Evolutionary conservation across 2,113 vertebrate genomes (phyloP).

Genomic region (Syngnathus floridae): DNA sequence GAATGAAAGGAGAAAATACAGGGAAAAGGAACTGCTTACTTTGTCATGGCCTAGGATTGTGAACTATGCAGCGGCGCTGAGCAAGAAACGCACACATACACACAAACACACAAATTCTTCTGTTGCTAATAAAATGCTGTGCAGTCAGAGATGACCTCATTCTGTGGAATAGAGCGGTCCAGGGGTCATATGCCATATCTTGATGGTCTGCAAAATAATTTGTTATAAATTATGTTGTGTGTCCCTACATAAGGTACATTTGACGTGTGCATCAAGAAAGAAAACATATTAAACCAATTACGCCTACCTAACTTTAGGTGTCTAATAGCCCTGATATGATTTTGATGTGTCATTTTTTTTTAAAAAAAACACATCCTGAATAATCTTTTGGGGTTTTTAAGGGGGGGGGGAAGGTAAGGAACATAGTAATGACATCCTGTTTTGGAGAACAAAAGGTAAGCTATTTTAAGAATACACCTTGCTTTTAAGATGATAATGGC

Average conservation of each 20-base stretch:
- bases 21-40: constrained; percentile 12
- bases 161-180: not conserved
- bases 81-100: not conserved
- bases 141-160: constrained; percentile 29
- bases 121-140: constrained; percentile 41
- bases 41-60: constrained; percentile 44
- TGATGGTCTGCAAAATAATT: not conserved
- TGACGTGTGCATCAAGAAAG: too few species aligned
- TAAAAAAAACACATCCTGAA: not conserved
- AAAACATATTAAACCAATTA: not conserved
- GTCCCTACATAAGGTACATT: too few species aligned
- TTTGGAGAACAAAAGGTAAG: too few species aligned
- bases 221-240: not conserved
- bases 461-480: too few species aligned
- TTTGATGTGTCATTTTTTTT: not conserved
- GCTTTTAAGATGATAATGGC: too few species aligned
- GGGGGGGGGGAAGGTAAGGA: too few species aligned
- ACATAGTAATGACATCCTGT: too few species aligned
- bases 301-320: not conserved
- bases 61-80: constrained; percentile 30
- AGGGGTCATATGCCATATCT: not conserved
- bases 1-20: constrained; percentile 36
- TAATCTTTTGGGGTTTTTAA: too few species aligned
- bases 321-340: not conserved
- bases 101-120: not conserved